phyloP scores from a whole-genome alignment of 2,797 vertebrate genomes.

The Fringilla coelebs region DNA sequence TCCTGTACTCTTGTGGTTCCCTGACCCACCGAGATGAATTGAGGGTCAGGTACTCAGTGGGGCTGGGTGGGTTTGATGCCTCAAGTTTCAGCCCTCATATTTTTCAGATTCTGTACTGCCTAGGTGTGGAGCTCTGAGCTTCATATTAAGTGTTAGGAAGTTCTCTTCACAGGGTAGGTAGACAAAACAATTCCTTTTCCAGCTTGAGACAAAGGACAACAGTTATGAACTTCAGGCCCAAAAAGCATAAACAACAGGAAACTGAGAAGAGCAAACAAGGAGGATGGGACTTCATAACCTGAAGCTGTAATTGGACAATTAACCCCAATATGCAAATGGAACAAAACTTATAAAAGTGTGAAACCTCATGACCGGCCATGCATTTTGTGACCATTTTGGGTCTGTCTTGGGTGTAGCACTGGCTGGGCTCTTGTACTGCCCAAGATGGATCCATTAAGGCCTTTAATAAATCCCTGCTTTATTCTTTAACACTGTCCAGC shows the following conservation, averaged over 20 bases:
- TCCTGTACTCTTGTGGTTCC: background rate
- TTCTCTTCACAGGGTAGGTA: background rate
- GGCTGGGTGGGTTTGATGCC: background rate
- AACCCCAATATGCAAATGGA: background rate
- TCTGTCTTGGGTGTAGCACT: background rate
- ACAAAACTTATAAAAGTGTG: background rate
- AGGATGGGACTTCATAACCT: background rate
- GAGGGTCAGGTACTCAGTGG: background rate
- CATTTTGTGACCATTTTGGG: background rate
- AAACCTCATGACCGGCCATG: rapidly evolving
- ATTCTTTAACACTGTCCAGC: background rate
- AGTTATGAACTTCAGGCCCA: background rate
- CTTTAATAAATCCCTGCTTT: background rate
- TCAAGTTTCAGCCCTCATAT: background rate
- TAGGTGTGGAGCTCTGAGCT: background rate
- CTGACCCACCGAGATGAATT: background rate
- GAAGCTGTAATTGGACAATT: background rate
- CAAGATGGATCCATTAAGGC: background rate
- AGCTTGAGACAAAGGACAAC: background rate
- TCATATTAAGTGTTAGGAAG: background rate
- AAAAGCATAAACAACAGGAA: background rate
- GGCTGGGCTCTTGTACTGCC: background rate
- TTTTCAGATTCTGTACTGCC: background rate
- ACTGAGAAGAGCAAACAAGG: background rate
- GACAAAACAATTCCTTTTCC: background rate